These are phyloP conservation scores for Oconnorella tubifera DNA, from an alignment of 2,888 invertebrate genomes.

Conservation along the genomic window DNA sequence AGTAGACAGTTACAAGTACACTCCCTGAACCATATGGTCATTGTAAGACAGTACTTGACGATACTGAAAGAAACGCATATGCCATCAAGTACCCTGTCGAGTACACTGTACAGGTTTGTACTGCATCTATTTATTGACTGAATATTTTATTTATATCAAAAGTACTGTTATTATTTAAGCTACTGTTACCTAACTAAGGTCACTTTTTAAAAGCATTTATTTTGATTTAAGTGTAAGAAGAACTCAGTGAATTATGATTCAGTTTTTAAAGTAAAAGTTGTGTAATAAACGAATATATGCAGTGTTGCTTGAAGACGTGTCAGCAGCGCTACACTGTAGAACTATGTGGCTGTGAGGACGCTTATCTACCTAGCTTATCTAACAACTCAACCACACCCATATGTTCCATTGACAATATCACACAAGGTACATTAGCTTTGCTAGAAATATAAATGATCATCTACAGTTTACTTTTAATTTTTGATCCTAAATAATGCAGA, in stretches of 20 bases:
- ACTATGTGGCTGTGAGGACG: neutral
- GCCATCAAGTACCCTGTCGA: conserved; percentile 15
- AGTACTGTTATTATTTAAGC: too few relatives aligned
- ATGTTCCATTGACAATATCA: neutral
- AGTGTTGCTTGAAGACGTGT: neutral
- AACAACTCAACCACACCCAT: neutral
- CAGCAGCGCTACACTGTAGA: neutral
- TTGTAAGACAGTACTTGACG: neutral
- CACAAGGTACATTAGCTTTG: neutral
- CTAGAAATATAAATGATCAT: too few relatives aligned
- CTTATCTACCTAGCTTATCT: neutral
- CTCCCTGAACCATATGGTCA: neutral
- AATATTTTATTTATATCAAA: too few relatives aligned
- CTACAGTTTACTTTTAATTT: too few relatives aligned
- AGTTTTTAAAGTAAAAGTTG: too few relatives aligned
- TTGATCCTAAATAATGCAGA: too few relatives aligned
- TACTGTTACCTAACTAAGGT: too few relatives aligned
- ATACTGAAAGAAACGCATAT: conserved; percentile 12
- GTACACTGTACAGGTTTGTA: neutral
- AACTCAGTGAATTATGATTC: too few relatives aligned
- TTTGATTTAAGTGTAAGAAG: too few relatives aligned
- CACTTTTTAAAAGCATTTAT: too few relatives aligned
- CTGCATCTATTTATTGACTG: neutral
- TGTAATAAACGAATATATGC: too few relatives aligned
- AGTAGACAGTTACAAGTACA: too few relatives aligned